Evolutionary conservation across 1,140 invertebrate species (phyloP).

Genomic region (Bombus huntii): DNA sequence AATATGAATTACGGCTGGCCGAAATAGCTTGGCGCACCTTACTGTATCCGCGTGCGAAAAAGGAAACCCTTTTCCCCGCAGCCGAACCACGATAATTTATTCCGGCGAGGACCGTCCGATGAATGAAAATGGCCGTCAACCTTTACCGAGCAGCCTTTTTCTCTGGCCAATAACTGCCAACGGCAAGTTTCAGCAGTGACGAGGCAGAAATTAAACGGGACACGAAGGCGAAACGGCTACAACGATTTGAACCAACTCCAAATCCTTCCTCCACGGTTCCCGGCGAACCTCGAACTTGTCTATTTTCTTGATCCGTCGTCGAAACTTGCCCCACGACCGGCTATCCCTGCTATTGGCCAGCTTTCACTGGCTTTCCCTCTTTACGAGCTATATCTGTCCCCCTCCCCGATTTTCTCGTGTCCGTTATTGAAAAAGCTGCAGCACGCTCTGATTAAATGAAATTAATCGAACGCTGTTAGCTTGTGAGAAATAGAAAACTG

Average conservation of each 20-base stretch:
- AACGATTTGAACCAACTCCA: constrained; percentile 45
- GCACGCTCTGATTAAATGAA: background rate
- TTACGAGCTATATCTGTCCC: background rate
- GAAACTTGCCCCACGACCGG: background rate
- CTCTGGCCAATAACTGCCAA: constrained; percentile 21
- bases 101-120: constrained; percentile 68
- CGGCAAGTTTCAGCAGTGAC: constrained; percentile 32
- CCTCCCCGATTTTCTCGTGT: background rate
- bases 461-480: background rate
- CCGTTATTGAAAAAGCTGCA: background rate
- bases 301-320: constrained; percentile 5
- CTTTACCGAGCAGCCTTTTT: background rate
- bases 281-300: background rate
- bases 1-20: constrained; percentile 78
- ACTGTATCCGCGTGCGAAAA: constrained; percentile 63
- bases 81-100: constrained; percentile 70
- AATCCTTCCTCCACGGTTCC: background rate
- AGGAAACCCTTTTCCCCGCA: constrained; percentile 43
- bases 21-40: constrained; percentile 73
- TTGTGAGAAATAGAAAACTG: background rate
- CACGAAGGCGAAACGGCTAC: background rate
- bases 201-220: constrained; percentile 34
- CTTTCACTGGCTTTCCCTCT: background rate
- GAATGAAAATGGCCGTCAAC: constrained; percentile 70
- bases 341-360: background rate